A percentile compares a stretch with the other conserved stretches of the same genome.
Conservation (phyloP, 2,113 vertebrate species). For the Paracanthobrama guichenoti region DNA sequence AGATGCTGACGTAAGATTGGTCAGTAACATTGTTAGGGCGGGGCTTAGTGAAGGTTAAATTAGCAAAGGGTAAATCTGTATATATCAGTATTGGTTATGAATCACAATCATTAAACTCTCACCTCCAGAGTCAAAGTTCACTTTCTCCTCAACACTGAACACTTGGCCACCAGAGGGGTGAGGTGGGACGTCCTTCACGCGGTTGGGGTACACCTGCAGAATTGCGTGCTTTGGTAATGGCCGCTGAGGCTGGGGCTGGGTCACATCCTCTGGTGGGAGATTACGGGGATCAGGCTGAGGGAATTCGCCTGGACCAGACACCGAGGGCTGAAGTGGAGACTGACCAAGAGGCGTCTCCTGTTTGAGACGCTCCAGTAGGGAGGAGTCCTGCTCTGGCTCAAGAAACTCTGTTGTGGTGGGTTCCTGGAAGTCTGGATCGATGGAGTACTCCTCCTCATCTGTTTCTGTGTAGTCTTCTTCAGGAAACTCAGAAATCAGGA, state of each 20-base stretch:
- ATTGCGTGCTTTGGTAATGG: conserved; percentile 24
- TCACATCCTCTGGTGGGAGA: not conserved
- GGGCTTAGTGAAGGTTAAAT: not conserved
- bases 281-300: not conserved
- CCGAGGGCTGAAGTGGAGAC: conserved; percentile 19
- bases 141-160: conserved; percentile 80
- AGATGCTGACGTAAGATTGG: not conserved
- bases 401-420: conserved; percentile 42
- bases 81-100: not conserved
- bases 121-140: conserved; percentile 82
- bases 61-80: not conserved
- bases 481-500: conserved; percentile 62
- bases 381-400: not conserved
- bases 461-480: conserved; percentile 66
- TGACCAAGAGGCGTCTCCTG: not conserved
- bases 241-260: conserved; percentile 18
- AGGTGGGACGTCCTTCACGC: conserved; percentile 25
- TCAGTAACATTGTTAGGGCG: not conserved
- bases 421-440: conserved; percentile 62
- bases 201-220: conserved; percentile 56
- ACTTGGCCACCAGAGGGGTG: conserved; percentile 68
- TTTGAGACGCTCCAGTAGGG: conserved; percentile 6
- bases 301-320: conserved; percentile 26
- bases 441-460: conserved; percentile 62
- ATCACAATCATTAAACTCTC: conserved; percentile 58